Base-by-base conservation (phyloP, 1,140 invertebrate species). In the Holcopasites calliopsidis region DNA sequence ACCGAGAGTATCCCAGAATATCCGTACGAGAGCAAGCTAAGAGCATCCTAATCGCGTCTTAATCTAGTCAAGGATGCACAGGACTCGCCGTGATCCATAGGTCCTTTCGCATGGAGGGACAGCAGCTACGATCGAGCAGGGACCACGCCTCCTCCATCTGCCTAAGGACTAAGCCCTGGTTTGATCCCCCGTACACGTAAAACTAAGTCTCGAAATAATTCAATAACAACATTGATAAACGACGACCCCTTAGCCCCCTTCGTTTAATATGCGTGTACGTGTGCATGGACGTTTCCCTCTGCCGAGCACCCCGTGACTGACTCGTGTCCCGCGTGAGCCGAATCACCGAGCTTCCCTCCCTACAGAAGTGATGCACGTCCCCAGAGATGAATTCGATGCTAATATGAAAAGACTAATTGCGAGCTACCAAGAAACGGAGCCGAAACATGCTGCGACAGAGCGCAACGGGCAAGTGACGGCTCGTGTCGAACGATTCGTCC, bases 131-230 rank as follows among this genome's bases (percentile, higher is more conserved):
- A 62, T 35, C 72, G 57, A 62, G 74, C 61, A 61, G 61, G 77
- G 57, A 49, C 84, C 85, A 88, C 87, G 87, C 88, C 87, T 85
- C 58, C 78, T 84, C 86, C 87, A 90, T 90, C 88, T 87, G 86
- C 79, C n/a, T n/a, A 80, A 58, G 75, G 76, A 72, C 84, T 85
- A 87, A 88, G 84, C 88, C 79, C 44, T 61, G 70, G 80, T 81
- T 86, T 82, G 79, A 84, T 86, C 82, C 86, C 88, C 70, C 73
- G 61, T n/a, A n/a, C 79, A 76, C 83, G 83, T 85, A 86, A 90
- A 90, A 88, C 87, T 87, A 85, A 89, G 85, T 88, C 87, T 88
- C 84, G 83, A 86, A 90, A 90, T 90, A 90, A 90, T 90, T 90
- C 82, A 90, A 90, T 90, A 90, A 90, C 87, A 79, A 78, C 76